Base-by-base conservation (phyloP, 2,797 vertebrate species). In the Rhincodon typus region DNA sequence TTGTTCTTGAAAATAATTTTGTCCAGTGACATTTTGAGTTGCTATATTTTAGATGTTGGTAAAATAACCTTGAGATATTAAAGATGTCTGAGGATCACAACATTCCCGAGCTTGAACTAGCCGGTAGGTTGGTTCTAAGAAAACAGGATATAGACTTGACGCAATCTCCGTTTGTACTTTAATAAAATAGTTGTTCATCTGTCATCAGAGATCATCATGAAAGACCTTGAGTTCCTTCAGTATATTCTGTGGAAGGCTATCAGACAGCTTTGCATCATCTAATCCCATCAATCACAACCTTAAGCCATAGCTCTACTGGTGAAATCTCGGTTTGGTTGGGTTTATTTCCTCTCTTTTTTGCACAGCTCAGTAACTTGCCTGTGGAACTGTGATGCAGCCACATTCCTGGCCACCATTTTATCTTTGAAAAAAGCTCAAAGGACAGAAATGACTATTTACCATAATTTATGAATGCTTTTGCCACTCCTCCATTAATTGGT, bases 321-420 rank as follows among this genome's bases (percentile, higher is more conserved):
- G 97, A 98, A 97, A 98, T 97, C 97, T 97, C 97, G 97, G 97
- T 97, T 98, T 97, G 97, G 97, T 97, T 97, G 97, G 97, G 97
- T 97, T 97, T 97, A 97, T 97, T 82, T 6, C 30, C 21, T 72
- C 34, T 12, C 97, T 97, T 97, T 57, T 95, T 74, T 57, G 98
- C 97, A 98, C 97, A 97, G 97, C 97, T 98, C 98, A 98, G 98
- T 98, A 98, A 97, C 98, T 97, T 97, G 98, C 98, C 98, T 98
- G 97, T 97, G 97, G 97, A 97, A 97, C 96, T 96, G 97, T 98
- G 97, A 98, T 97, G 97, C 98, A 98, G 98, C 97, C 96, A 96
- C 96, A 96, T 97, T 97, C 97, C 97, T 97, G 97, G 97, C 97
- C 97, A 97, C 97, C 97, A 97, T 96, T 97, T 97, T 97, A 97